Evolutionary conservation across 2,888 invertebrate species (phyloP).

Genomic region (Pollenia labialis): DNA sequence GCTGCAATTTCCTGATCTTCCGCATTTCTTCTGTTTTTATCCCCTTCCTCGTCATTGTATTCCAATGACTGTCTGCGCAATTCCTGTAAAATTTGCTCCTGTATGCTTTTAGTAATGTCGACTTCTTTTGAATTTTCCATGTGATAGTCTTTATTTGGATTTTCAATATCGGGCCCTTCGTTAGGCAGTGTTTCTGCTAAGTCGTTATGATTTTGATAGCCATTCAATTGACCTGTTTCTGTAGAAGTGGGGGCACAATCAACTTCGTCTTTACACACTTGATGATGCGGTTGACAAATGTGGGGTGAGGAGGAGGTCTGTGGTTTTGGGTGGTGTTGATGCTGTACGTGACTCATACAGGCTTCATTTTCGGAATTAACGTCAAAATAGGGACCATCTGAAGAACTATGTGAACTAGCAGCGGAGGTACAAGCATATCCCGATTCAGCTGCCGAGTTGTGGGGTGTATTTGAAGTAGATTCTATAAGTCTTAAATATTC

Average conservation of each 20-base stretch:
- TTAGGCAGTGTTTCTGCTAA: slow-evolving; percentile 63
- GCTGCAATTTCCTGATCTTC: background rate
- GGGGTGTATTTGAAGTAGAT: slow-evolving; percentile 86
- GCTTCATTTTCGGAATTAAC: slow-evolving; percentile 79
- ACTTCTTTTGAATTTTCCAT: slow-evolving; percentile 38
- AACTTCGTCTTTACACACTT: slow-evolving; percentile 42
- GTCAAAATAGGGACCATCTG: slow-evolving; percentile 85
- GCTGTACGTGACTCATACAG: slow-evolving; percentile 32
- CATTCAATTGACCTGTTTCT: slow-evolving; percentile 49
- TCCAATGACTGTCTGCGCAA: slow-evolving; percentile 62
- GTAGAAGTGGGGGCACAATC: slow-evolving; percentile 14
- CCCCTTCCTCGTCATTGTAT: slow-evolving; percentile 19
- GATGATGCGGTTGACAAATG: slow-evolving; percentile 58
- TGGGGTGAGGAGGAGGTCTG: slow-evolving; percentile 51
- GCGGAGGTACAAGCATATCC: slow-evolving; percentile 85
- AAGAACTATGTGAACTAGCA: slow-evolving; percentile 84
- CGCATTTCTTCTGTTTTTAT: slow-evolving; percentile 25
- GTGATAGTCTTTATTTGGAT: slow-evolving; percentile 2
- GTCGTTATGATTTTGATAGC: slow-evolving; percentile 57
- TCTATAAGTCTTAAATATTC: slow-evolving; percentile 85
- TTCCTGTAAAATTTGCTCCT: slow-evolving; percentile 56
- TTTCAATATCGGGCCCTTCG: slow-evolving; percentile 56
- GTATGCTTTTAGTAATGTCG: slow-evolving; percentile 13
- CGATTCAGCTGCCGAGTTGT: slow-evolving; percentile 84
- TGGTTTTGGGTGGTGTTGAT: slow-evolving; percentile 51